These are phyloP conservation scores for Dinomys branickii DNA, from an alignment of 2,113 vertebrate genomes.

Conservation along the genomic window DNA sequence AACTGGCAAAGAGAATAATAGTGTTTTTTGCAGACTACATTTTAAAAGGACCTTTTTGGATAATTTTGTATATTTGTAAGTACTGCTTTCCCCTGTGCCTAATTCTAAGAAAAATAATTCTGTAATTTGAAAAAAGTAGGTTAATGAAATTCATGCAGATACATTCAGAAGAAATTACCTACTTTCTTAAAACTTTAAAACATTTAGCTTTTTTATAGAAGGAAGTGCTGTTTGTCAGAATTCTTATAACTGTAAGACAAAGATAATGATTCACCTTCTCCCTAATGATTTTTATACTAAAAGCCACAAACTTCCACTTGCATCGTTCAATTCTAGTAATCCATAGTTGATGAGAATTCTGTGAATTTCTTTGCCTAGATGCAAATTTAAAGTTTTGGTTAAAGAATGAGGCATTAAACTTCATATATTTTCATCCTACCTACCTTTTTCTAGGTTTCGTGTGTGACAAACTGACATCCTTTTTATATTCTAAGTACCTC, in stretches of 20 bases:
- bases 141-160: constrained; percentile 18
- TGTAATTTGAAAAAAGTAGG: neutral
- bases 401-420: neutral
- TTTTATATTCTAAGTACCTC: neutral
- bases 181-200: constrained; percentile 32
- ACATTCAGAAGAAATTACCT: neutral
- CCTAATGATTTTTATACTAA: neutral
- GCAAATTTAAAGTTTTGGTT: neutral
- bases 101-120: neutral
- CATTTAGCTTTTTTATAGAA: neutral
- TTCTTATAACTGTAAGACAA: neutral
- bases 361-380: neutral
- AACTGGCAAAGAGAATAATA: neutral
- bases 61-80: constrained; percentile 39
- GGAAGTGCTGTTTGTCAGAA: neutral
- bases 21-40: neutral
- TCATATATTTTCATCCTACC: neutral
- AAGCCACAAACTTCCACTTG: neutral
- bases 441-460: neutral
- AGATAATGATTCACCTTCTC: neutral
- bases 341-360: neutral
- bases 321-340: neutral
- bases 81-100: neutral
- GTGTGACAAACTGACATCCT: neutral
- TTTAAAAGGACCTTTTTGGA: neutral